A percentile compares a stretch with the other conserved stretches of the same genome.
These are phyloP conservation scores for Megastigmus dorsalis DNA, from an alignment of 2,888 invertebrate genomes.

Conservation along the genomic window DNA sequence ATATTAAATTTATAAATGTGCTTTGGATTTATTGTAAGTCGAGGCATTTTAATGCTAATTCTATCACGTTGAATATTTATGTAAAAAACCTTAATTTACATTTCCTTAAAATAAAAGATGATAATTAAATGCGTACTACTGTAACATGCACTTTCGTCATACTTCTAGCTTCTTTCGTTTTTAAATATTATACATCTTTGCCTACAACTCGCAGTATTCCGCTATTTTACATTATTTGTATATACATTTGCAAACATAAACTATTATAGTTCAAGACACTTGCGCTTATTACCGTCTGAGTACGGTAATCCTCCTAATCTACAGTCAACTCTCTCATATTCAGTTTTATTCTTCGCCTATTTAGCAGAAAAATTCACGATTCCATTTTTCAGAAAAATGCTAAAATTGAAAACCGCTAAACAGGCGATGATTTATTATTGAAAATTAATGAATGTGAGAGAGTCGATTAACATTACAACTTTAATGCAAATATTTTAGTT, in stretches of 20 bases:
- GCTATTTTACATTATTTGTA: constrained; percentile 51
- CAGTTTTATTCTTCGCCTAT: constrained; percentile 2
- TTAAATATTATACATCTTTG: constrained; percentile 34
- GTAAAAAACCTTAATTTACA: constrained; percentile 30
- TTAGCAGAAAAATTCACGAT: constrained; percentile 4
- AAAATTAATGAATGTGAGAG: not conserved
- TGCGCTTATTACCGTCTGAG: constrained; percentile 24
- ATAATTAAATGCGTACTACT: not conserved
- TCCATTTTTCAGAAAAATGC: not conserved
- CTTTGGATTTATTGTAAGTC: constrained; percentile 20
- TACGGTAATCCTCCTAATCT: constrained; percentile 35
- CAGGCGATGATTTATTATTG: not conserved
- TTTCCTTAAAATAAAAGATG: constrained; percentile 9
- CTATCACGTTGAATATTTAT: not conserved
- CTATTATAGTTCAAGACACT: constrained; percentile 48
- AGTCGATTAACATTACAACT: constrained; percentile 1
- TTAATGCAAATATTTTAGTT: constrained; percentile 5
- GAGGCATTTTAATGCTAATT: constrained; percentile 6
- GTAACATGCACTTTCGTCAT: constrained; percentile 18
- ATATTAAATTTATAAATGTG: constrained; percentile 11
- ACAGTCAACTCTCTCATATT: constrained; percentile 18
- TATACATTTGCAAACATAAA: constrained; percentile 48
- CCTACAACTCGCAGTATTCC: constrained; percentile 8
- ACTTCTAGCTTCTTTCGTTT: not conserved
- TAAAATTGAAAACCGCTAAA: not conserved